Evolutionary conservation across 2,113 vertebrate species (phyloP).

Genomic region (Anolis sagrei): DNA sequence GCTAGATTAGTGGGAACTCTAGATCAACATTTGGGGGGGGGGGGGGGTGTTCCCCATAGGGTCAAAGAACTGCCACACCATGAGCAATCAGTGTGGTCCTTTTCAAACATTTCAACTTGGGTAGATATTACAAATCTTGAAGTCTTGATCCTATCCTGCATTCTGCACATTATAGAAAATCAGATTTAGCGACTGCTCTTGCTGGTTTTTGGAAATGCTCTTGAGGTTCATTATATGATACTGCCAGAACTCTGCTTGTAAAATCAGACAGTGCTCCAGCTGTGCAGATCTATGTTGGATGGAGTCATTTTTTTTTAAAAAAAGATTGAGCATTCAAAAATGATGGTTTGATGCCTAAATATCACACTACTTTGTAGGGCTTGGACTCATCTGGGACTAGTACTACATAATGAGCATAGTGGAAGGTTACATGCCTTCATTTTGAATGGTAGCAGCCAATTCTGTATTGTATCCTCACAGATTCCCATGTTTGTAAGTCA

Average conservation of each 20-base stretch:
- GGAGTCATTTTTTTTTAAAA: no score
- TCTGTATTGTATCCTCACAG: not conserved
- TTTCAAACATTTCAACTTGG: not conserved
- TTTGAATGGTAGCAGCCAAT: not conserved
- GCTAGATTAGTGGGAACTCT: no score
- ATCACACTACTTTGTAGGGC: not conserved
- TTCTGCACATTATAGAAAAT: not conserved
- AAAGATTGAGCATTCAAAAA: not conserved
- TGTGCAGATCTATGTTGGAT: not conserved
- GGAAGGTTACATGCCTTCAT: not conserved
- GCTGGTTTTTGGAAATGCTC: not conserved
- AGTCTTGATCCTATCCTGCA: not conserved
- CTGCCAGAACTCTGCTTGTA: not conserved
- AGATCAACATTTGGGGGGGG: no score
- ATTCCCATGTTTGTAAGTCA: not conserved
- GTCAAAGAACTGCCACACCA: not conserved
- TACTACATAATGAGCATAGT: not conserved
- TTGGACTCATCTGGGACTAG: constrained; percentile 11
- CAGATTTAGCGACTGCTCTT: not conserved
- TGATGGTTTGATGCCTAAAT: constrained; percentile 27
- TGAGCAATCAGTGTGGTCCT: not conserved
- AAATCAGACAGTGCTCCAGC: not conserved
- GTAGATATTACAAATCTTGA: not conserved
- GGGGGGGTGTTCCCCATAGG: no score
- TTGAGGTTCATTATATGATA: not conserved